Evolutionary conservation across 2,797 vertebrate genomes (phyloP).

Genomic region (Alcedo atthis): DNA sequence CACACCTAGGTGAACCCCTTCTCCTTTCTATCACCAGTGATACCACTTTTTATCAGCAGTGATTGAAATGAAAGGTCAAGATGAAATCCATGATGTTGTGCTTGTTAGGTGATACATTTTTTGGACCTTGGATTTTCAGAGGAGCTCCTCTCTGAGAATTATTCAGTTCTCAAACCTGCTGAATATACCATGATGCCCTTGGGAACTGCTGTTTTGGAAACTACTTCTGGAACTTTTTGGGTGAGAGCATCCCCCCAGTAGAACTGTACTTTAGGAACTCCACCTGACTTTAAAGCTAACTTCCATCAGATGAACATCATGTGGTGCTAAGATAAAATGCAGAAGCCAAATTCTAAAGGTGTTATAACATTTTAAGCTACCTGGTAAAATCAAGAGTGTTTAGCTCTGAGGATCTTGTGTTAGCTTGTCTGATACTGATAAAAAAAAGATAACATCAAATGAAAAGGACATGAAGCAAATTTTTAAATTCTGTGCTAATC

Average conservation of each 20-base stretch:
- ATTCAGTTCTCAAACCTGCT: not conserved
- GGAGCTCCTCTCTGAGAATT: not conserved
- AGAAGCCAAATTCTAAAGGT: not conserved
- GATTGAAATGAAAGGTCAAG: not conserved
- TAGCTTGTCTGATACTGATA: not conserved
- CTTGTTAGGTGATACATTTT: not conserved
- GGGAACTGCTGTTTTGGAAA: conserved; percentile 28
- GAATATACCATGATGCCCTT: not conserved
- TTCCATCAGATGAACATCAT: not conserved
- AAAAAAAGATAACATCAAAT: not conserved
- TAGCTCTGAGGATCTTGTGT: not conserved
- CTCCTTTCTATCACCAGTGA: not conserved
- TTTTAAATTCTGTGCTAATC: not conserved
- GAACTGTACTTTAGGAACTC: not conserved
- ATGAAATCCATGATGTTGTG: not conserved
- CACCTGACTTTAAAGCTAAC: conserved; percentile 13
- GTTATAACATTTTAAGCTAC: not conserved
- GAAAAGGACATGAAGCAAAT: not conserved
- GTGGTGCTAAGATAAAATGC: not conserved
- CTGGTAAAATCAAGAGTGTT: not conserved
- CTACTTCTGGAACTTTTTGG: not conserved
- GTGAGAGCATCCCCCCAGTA: not conserved
- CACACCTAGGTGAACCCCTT: not conserved
- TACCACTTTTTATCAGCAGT: not conserved
- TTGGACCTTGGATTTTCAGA: not conserved